Conservation (phyloP, 2,797 vertebrate genomes). For the Somateria mollissima region DNA sequence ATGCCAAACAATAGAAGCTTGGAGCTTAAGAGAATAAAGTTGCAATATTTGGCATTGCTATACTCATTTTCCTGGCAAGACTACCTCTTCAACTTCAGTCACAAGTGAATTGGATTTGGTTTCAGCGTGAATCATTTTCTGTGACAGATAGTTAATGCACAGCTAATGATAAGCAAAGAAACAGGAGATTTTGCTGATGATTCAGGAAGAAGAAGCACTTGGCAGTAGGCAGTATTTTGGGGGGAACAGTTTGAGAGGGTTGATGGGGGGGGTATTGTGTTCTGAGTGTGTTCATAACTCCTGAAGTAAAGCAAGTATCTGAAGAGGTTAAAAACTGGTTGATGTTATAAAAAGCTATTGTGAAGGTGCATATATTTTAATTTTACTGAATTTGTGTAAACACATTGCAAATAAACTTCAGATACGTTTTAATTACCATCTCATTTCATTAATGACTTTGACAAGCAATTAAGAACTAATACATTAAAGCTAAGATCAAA, state of each 20-base stretch:
- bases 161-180: not conserved
- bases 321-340: not conserved
- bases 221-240: not conserved
- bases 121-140: not conserved
- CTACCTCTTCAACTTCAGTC: not conserved
- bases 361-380: not conserved
- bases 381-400: not conserved
- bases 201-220: not conserved
- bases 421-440: not conserved
- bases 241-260: not conserved
- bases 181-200: not conserved
- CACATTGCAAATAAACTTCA: not conserved
- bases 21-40: not conserved
- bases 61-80: not conserved
- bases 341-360: not conserved
- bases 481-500: not conserved
- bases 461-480: not conserved
- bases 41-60: not conserved
- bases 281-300: not conserved
- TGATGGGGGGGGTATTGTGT: not conserved
- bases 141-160: not conserved
- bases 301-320: not conserved
- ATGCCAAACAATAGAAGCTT: not conserved
- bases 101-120: not conserved
- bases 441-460: not conserved